Evolutionary conservation across 2,797 vertebrate species (phyloP).

Genomic region (Lepus oiostolus): DNA sequence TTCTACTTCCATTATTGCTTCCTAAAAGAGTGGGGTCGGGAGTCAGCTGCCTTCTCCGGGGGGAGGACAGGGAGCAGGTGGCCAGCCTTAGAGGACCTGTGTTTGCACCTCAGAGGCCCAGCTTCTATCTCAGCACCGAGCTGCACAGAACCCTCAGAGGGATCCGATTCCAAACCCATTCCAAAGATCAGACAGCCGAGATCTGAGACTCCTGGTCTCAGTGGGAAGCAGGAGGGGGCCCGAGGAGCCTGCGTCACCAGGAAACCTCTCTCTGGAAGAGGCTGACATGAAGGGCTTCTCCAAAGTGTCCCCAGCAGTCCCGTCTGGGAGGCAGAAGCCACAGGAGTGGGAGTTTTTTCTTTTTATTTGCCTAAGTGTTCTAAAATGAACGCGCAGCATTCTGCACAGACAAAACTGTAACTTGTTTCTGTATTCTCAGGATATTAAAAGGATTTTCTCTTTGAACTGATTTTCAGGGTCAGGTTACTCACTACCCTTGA

Average conservation of each 20-base stretch:
- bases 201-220: background rate
- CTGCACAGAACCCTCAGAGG: slow-evolving; percentile 42
- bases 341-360: background rate
- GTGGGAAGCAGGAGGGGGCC: background rate
- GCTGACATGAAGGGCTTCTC: background rate
- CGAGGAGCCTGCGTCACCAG: background rate
- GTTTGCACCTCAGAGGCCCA: slow-evolving; percentile 22
- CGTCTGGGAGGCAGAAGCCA: background rate
- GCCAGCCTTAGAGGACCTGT: background rate
- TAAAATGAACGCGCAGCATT: background rate
- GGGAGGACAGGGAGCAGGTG: slow-evolving; percentile 48
- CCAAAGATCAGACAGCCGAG: slow-evolving; percentile 54
- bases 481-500: background rate
- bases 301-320: fast-evolving
- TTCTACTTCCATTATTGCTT: slow-evolving; percentile 56
- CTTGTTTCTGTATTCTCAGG: slow-evolving; percentile 52
- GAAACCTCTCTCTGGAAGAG: background rate
- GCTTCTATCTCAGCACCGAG: background rate
- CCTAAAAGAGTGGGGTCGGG: background rate
- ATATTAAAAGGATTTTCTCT: slow-evolving; percentile 19
- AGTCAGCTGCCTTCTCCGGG: background rate
- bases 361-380: background rate
- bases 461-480: slow-evolving; percentile 57
- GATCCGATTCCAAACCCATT: background rate
- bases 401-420: slow-evolving; percentile 16